Percentiles rank a stretch among this genome's conserved stretches.
phyloP scores from a whole-genome alignment of 2,888 invertebrate genomes.

The Cinara cedri region DNA sequence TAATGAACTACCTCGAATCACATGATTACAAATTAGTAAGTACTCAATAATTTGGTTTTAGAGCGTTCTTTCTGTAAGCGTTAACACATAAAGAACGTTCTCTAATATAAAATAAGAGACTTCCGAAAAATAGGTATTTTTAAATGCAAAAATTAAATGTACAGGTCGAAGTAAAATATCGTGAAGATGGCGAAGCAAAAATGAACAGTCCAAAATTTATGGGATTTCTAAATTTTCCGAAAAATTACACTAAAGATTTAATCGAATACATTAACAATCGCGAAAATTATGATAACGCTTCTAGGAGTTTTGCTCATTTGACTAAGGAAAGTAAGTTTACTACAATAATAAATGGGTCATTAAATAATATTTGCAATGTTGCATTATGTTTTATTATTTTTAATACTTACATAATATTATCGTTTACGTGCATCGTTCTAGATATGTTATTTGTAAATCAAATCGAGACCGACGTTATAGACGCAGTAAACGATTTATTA shows the following conservation, averaged over 20 bases:
- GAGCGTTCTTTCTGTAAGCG: neutral
- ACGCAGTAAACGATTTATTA: too few relatives aligned
- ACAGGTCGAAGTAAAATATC: neutral
- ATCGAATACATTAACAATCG: neutral
- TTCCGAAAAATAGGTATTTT: neutral
- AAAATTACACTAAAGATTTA: neutral
- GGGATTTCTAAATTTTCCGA: slow-evolving; percentile 5
- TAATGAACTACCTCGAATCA: neutral
- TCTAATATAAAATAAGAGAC: too few relatives aligned
- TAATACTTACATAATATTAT: too few relatives aligned
- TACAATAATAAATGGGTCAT: too few relatives aligned
- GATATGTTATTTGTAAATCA: too few relatives aligned
- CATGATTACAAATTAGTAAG: neutral
- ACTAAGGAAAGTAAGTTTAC: too few relatives aligned
- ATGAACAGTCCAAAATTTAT: neutral
- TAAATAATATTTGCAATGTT: neutral
- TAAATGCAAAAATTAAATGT: neutral
- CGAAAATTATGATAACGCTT: neutral
- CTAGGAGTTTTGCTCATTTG: too few relatives aligned
- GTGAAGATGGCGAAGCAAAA: neutral
- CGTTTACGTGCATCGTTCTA: too few relatives aligned
- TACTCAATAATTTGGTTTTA: neutral
- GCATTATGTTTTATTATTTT: too few relatives aligned
- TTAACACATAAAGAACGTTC: too few relatives aligned
- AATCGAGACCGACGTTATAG: too few relatives aligned